Evolutionary conservation across 2,888 invertebrate species (phyloP).

Genomic region (Brachynemurus nebulosus): DNA sequence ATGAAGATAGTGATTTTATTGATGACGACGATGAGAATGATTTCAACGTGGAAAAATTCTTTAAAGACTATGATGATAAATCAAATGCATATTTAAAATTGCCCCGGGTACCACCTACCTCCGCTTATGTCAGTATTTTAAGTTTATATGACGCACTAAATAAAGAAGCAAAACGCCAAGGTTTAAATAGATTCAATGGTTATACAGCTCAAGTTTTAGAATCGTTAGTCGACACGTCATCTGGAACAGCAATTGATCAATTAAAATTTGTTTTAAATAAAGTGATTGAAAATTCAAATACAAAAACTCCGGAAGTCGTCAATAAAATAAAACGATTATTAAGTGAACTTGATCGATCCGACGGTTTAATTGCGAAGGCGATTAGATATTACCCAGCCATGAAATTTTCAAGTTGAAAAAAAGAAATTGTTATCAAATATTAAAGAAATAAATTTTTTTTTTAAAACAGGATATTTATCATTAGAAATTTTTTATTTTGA

Average conservation of each 20-base stretch:
- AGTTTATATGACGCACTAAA: slow-evolving; percentile 48
- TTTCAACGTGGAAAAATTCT: slow-evolving; percentile 22
- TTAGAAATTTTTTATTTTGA: no score
- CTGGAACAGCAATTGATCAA: slow-evolving; percentile 43
- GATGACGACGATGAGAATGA: slow-evolving; percentile 19
- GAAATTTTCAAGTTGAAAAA: no score
- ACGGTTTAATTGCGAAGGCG: slow-evolving; percentile 41
- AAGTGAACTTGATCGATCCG: slow-evolving; percentile 39
- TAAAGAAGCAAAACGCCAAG: slow-evolving; percentile 48
- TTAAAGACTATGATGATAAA: slow-evolving; percentile 25
- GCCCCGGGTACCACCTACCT: slow-evolving; percentile 37
- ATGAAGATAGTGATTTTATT: slow-evolving; percentile 20
- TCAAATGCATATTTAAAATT: slow-evolving; percentile 29
- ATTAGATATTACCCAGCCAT: slow-evolving; percentile 45
- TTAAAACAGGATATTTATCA: no score
- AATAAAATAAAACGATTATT: slow-evolving; percentile 40
- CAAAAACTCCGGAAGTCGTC: slow-evolving; percentile 42
- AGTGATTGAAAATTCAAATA: slow-evolving; percentile 42
- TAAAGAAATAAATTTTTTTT: no score
- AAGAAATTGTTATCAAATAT: no score
- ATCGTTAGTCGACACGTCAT: slow-evolving; percentile 37
- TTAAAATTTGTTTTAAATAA: slow-evolving; percentile 41
- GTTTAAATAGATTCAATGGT: slow-evolving; percentile 35
- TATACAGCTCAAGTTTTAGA: slow-evolving; percentile 44
- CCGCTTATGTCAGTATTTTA: slow-evolving; percentile 43